These are phyloP conservation scores for Idaea aversata DNA, from an alignment of 2,888 invertebrate genomes.

Conservation along the genomic window DNA sequence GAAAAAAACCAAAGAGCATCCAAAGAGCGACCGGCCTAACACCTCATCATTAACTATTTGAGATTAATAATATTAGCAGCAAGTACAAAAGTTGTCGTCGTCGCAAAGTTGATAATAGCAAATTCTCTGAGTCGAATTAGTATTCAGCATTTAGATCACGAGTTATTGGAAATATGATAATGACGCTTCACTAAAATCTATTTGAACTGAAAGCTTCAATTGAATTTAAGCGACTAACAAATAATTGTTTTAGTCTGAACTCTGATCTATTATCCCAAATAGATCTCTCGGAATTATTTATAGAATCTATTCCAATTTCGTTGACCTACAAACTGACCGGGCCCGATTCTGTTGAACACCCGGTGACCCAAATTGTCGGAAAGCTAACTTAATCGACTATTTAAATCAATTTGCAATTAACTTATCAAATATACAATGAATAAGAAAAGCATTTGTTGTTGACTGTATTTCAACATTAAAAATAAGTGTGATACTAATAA, in stretches of 20 bases:
- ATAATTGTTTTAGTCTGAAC: neutral
- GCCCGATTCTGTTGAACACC: neutral
- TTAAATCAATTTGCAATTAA: slow-evolving; percentile 40
- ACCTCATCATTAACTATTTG: no score
- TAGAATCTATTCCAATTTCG: neutral
- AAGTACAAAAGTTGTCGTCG: no score
- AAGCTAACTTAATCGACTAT: slow-evolving; percentile 58
- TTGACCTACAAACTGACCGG: neutral
- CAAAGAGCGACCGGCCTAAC: no score
- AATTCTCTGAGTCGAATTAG: no score
- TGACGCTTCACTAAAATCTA: neutral
- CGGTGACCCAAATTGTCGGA: slow-evolving; percentile 44
- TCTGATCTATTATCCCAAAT: neutral
- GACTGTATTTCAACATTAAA: no score
- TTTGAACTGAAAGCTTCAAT: neutral
- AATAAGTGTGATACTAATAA: no score
- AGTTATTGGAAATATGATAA: neutral
- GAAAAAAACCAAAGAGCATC: no score
- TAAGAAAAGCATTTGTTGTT: no score
- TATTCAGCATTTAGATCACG: no score
- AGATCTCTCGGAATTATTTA: neutral
- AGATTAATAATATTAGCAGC: no score
- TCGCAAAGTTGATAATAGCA: no score
- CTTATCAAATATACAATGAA: no score
- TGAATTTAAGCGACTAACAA: neutral